phyloP scores from a whole-genome alignment of 2,797 vertebrate species.

The Cichlasoma orientale region DNA sequence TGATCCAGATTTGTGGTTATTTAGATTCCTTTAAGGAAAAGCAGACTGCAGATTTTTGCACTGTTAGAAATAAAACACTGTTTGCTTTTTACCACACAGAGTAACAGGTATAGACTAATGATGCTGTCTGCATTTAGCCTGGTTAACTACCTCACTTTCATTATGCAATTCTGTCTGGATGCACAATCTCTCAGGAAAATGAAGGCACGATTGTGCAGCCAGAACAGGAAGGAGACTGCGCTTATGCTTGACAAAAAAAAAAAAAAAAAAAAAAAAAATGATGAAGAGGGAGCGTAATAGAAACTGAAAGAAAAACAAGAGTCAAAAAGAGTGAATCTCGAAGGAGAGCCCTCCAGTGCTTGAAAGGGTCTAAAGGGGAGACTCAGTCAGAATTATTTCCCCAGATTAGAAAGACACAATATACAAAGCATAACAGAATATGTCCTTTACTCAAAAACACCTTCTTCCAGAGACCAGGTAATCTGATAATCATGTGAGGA shows the following conservation, averaged over 20 bases:
- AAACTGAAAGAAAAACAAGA: background rate
- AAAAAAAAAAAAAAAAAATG: background rate
- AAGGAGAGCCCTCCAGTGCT: background rate
- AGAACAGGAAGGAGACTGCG: background rate
- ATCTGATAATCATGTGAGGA: slow-evolving; percentile 10
- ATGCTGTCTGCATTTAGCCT: background rate
- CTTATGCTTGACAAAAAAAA: background rate
- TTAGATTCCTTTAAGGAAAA: background rate
- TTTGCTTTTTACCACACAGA: background rate
- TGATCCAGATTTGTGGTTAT: background rate
- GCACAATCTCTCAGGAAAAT: background rate
- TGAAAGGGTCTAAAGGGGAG: background rate
- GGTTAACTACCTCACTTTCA: background rate
- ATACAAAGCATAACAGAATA: background rate
- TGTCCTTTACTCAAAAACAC: background rate
- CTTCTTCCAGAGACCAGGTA: background rate
- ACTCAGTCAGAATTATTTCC: background rate
- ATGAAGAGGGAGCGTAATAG: background rate
- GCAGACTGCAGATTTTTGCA: background rate
- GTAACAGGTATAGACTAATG: background rate
- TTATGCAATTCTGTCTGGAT: background rate
- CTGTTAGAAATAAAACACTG: background rate
- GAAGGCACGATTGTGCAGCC: background rate
- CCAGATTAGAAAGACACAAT: background rate
- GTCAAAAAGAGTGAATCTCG: background rate